phyloP scores from a whole-genome alignment of 92 coral and sea anemone species.

The Siderastrea siderea region DNA sequence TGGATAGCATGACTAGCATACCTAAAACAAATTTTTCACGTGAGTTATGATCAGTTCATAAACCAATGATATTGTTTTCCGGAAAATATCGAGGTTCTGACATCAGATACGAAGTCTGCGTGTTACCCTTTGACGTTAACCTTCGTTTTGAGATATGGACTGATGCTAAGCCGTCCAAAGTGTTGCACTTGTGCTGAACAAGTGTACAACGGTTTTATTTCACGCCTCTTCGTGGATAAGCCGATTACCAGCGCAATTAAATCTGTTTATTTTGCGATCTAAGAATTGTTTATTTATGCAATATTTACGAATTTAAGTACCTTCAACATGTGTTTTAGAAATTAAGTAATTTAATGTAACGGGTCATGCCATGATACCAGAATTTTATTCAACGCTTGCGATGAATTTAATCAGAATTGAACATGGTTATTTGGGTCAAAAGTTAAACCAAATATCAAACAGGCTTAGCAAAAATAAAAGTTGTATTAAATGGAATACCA shows the following conservation, averaged over 20 bases:
- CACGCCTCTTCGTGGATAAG: constrained; percentile 11
- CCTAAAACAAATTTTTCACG: not conserved
- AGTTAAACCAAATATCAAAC: not conserved
- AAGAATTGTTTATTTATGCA: not conserved
- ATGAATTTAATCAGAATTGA: not conserved
- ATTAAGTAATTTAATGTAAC: not conserved
- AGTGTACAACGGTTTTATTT: not conserved
- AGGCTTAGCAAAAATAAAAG: not conserved
- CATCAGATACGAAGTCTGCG: not conserved
- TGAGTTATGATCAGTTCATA: not conserved
- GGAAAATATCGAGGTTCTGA: not conserved
- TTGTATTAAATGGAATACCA: too few relatives aligned
- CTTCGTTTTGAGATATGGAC: not conserved
- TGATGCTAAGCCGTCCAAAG: not conserved
- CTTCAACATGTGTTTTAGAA: constrained; percentile 11
- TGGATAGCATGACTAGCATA: not conserved
- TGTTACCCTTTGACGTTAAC: not conserved
- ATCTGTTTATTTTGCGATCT: constrained; percentile 3
- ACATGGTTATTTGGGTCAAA: not conserved
- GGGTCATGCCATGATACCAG: not conserved
- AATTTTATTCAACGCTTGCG: not conserved
- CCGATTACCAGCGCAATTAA: constrained; percentile 4
- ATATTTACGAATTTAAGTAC: not conserved
- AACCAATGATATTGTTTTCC: not conserved
- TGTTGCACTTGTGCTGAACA: not conserved